Conservation (phyloP, 2,113 vertebrate species). For the Urocolius indicus region DNA sequence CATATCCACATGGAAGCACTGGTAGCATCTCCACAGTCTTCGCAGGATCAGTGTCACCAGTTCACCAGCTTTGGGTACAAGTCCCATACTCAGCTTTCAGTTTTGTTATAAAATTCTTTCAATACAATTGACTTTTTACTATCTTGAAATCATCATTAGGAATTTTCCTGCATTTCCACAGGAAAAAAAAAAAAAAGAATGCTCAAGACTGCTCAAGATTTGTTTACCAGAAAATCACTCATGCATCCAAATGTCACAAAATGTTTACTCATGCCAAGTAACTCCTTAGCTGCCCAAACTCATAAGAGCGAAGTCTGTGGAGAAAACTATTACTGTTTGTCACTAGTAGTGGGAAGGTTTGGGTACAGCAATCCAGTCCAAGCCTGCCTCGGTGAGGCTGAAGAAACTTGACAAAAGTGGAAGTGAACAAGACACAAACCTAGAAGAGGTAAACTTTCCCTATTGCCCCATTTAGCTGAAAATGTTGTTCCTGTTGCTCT, state of each 20-base stretch:
- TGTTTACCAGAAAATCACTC: neutral
- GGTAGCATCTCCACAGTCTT: neutral
- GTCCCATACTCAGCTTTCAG: neutral
- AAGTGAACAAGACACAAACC: neutral
- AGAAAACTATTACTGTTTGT: neutral
- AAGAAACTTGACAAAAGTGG: neutral
- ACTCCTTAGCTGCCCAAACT: neutral
- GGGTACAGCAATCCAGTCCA: neutral
- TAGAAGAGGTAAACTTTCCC: neutral
- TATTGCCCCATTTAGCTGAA: neutral
- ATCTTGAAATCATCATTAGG: neutral
- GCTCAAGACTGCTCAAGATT: neutral
- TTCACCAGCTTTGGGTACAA: neutral
- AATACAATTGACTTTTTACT: neutral
- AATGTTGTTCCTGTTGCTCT: neutral
- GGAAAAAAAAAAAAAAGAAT: neutral
- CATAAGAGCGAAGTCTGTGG: neutral
- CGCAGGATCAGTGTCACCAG: rapidly evolving
- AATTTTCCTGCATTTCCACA: neutral
- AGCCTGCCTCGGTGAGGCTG: neutral
- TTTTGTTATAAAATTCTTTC: neutral
- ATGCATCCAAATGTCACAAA: neutral
- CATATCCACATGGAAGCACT: neutral
- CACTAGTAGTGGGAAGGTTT: neutral
- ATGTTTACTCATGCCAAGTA: neutral